Evolutionary conservation across 2,113 vertebrate genomes (phyloP), one percentile per base, ranked within the genome.

Genomic region (Scytalopus superciliaris): DNA sequence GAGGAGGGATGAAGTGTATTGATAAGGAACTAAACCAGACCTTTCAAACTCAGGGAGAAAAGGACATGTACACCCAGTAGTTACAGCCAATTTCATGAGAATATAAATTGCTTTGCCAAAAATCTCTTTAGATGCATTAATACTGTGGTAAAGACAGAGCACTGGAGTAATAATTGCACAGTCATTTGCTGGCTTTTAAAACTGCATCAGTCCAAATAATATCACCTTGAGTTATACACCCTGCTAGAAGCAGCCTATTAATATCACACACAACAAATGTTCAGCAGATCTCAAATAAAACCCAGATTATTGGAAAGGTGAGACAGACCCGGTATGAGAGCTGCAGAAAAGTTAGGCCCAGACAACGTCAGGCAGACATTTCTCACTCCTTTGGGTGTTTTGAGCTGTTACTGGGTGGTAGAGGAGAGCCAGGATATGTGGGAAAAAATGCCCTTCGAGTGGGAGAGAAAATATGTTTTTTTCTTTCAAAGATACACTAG

Each of bases 161-260:
- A 74, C 79, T 70, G 40, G 23, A 85, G 90, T 85, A 96, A 97
- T 97, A 97, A 97, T 94, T 80, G 94, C 89, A 68, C 86, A 89
- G 83, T 93, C 94, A 92, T 97, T 97, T 94, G 82, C 92, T 86
- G 84, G 84, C 94, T 98, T 98, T 97, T 96, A 98, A 98, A 98
- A 97, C 83, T 85, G 9, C 96, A 98, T 97, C 95, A 95, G 72
- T 97, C 90, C 95, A 30, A 97, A 96, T 95, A 96, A 96, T 81
- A 97, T 90, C 90, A 68, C 80, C 59, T 86, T 96, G 96, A 97
- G 77, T 89, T 96, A 92, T 68, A 91, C 62, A 95, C 76, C 87
- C 90, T 86, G 77, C 93, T 91, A 76, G 93, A 81, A 94, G 70
- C 84, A 78, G 62, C 30, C 78, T 78, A 92, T 94, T 76, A 94